A percentile compares a stretch with the other conserved stretches of the same genome.
These are phyloP conservation scores for Catharus ustulatus DNA, from an alignment of 2,797 vertebrate genomes.

Conservation along the genomic window DNA sequence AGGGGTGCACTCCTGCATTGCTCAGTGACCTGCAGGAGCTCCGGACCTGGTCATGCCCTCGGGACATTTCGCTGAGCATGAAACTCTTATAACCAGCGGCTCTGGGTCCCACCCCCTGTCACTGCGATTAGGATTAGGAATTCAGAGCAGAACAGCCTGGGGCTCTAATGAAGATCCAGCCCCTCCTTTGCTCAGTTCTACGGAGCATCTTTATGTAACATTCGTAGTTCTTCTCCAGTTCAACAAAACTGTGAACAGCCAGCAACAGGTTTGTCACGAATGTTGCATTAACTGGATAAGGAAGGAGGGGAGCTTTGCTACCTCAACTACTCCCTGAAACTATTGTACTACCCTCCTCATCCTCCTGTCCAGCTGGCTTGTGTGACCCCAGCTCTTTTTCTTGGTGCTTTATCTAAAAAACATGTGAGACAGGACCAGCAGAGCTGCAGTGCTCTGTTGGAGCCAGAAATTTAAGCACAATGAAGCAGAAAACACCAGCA, in stretches of 20 bases:
- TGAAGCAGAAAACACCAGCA: background rate
- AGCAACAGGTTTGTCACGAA: background rate
- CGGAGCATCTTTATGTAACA: background rate
- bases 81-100: background rate
- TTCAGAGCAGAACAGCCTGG: background rate
- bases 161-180: background rate
- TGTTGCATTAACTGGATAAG: background rate
- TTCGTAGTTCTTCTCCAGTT: background rate
- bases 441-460: background rate
- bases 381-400: background rate
- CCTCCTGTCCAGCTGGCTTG: background rate
- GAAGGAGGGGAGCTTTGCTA: background rate
- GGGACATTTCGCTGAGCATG: background rate
- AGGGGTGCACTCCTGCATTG: background rate
- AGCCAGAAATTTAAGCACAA: background rate
- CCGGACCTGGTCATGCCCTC: background rate
- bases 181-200: background rate
- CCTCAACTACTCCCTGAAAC: background rate
- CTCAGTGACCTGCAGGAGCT: background rate
- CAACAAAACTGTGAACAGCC: background rate
- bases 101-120: background rate
- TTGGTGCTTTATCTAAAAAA: background rate
- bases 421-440: background rate
- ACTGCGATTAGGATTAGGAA: background rate
- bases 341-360: background rate